Evolutionary conservation across 2,113 vertebrate genomes (phyloP), one percentile per base, ranked within the genome.

Genomic region (Abramis brama): DNA sequence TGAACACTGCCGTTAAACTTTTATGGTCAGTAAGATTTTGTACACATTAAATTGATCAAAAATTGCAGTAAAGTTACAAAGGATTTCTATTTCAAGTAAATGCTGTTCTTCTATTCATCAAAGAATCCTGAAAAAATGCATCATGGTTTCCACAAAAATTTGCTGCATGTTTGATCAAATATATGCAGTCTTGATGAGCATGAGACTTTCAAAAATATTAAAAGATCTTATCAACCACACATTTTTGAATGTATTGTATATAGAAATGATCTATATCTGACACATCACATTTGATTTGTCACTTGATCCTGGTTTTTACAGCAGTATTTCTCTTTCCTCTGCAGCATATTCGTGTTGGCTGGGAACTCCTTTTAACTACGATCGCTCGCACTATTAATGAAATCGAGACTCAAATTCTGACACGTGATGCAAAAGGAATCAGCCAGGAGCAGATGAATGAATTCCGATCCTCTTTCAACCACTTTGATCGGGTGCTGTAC

Each of bases 401-500:
- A 91, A 96, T 99, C 83, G 97, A 99, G 93, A 99, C 97, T 85
- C 98, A 99, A 94, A 98, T 99, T 92, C 94, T 99, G 90, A 99
- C 96, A 25, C 95, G 98, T 10, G 98, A 99, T 15, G 98, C 98
- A 2, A 99, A 99, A 92, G 98, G 98, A 89, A 99, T 99, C 94
- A 99, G 97, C 87, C 98, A 99, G 92, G 95, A 99, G 91, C 98
- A 99, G 93, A 98, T 99, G 97, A 97, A 97, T 52, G 98, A 99
- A 89, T 99, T 99, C 94, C 95, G 97, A 93, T 97, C 97, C 64
- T 99, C 98, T 81, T 99, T 99, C 94, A 99, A 96, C 91, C 98
- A 99, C 91, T 99, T 99, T 62, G 98, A 99, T 94, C 96, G 98
- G 98, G 98, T 99, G 94, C 60, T 78, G 86, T 47, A 23, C 73